These are phyloP conservation scores for Andrena bicolor DNA, from an alignment of 2,888 invertebrate species.

Conservation along the genomic window DNA sequence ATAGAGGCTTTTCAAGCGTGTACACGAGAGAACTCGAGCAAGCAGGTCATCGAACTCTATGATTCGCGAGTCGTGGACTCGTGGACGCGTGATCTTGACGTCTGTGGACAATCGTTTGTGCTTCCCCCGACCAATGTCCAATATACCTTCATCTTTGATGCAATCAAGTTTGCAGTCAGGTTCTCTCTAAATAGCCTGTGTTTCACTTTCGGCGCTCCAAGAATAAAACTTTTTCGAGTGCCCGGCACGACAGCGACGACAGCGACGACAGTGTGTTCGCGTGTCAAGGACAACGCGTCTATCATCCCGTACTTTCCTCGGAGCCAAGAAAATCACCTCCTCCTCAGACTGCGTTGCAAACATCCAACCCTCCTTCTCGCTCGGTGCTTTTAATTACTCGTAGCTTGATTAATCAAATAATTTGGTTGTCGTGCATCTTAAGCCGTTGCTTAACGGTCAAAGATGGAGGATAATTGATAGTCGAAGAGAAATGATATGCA, in stretches of 20 bases:
- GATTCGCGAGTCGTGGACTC: not conserved
- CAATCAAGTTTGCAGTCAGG: constrained; percentile 54
- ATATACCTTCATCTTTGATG: not conserved
- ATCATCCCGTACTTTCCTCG: constrained; percentile 71
- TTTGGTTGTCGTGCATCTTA: too few relatives aligned
- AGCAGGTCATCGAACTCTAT: constrained; percentile 42
- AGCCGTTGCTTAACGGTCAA: too few relatives aligned
- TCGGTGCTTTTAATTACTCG: too few relatives aligned
- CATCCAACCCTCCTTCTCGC: not conserved
- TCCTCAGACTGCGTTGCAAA: constrained; percentile 33
- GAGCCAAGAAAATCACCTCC: constrained; percentile 62
- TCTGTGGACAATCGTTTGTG: not conserved
- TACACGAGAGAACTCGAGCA: constrained; percentile 4
- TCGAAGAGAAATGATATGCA: too few relatives aligned
- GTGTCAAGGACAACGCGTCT: constrained; percentile 83
- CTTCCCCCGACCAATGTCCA: not conserved
- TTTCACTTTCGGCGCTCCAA: constrained; percentile 78
- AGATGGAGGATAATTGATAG: too few relatives aligned
- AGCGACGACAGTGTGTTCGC: constrained; percentile 39
- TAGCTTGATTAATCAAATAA: too few relatives aligned
- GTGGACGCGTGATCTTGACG: not conserved
- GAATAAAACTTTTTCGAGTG: constrained; percentile 71
- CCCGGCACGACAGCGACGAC: constrained; percentile 33
- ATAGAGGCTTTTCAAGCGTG: constrained; percentile 19
- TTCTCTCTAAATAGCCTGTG: constrained; percentile 60